Conservation (phyloP, 1,140 invertebrate genomes). For the Aricia agestis region DNA sequence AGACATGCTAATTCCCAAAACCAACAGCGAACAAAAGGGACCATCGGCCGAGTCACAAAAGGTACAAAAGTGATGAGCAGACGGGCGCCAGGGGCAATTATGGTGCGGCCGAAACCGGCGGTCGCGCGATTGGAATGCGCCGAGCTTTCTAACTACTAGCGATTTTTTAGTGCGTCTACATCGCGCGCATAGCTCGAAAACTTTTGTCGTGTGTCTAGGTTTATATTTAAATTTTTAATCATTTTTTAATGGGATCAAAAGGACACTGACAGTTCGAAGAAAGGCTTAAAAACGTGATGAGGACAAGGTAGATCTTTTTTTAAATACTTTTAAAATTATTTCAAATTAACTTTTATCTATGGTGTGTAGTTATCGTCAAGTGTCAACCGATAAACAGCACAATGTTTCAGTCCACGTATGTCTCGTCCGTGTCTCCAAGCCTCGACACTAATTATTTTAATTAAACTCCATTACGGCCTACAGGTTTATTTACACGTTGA, state of each 20-base stretch:
- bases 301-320: too few species aligned
- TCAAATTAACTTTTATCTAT: too few species aligned
- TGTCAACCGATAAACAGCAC: neutral
- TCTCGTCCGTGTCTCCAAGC: neutral
- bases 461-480: neutral
- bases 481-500: neutral
- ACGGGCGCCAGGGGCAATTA: conserved; percentile 70
- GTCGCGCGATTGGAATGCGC: conserved; percentile 33
- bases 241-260: too few species aligned
- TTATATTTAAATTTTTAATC: conserved; percentile 17
- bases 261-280: neutral
- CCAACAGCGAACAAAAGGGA: conserved; percentile 67
- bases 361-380: neutral
- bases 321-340: too few species aligned
- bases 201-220: conserved; percentile 20
- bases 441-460: neutral
- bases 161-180: conserved; percentile 47
- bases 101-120: conserved; percentile 43
- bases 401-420: neutral
- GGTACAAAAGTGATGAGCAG: conserved; percentile 52
- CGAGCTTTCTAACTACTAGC: conserved; percentile 34
- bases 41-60: conserved; percentile 43
- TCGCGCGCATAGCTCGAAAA: conserved; percentile 34
- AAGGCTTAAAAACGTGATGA: neutral
- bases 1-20: conserved; percentile 75